These are phyloP conservation scores for Heterotilapia buettikoferi DNA, from an alignment of 2,113 vertebrate species.

Conservation along the genomic window DNA sequence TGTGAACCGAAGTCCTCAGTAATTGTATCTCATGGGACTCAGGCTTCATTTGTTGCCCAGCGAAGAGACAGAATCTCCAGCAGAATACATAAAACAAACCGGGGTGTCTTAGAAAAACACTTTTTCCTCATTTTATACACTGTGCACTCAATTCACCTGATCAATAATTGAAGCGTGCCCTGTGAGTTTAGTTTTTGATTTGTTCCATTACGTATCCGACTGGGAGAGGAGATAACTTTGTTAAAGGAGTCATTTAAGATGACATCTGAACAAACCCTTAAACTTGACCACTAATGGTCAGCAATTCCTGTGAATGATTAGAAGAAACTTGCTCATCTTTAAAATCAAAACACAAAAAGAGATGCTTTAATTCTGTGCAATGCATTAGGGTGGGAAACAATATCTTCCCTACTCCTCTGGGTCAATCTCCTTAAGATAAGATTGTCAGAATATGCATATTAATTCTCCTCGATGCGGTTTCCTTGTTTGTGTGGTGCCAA, in stretches of 20 bases:
- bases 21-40: constrained; percentile 58
- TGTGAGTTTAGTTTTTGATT: not conserved
- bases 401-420: not conserved
- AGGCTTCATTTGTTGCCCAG: constrained; percentile 50
- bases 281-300: not conserved
- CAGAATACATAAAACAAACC: constrained; percentile 26
- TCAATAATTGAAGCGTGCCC: constrained; percentile 2
- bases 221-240: not conserved
- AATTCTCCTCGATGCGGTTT: constrained; percentile 22
- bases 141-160: not conserved
- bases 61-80: constrained; percentile 15
- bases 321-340: not conserved
- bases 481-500: constrained; percentile 2
- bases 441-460: constrained; percentile 31
- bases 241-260: not conserved
- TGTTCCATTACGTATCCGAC: not conserved
- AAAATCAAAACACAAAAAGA: not conserved
- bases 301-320: not conserved
- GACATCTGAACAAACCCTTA: not conserved
- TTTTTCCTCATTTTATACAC: not conserved
- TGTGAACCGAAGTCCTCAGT: constrained; percentile 17
- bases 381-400: not conserved
- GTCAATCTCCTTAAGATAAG: constrained; percentile 4
- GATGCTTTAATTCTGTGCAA: not conserved
- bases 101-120: not conserved